Percentiles rank a stretch among this genome's conserved stretches.
Conservation (phyloP, 2,113 vertebrate genomes). For the Trachemys scripta region DNA sequence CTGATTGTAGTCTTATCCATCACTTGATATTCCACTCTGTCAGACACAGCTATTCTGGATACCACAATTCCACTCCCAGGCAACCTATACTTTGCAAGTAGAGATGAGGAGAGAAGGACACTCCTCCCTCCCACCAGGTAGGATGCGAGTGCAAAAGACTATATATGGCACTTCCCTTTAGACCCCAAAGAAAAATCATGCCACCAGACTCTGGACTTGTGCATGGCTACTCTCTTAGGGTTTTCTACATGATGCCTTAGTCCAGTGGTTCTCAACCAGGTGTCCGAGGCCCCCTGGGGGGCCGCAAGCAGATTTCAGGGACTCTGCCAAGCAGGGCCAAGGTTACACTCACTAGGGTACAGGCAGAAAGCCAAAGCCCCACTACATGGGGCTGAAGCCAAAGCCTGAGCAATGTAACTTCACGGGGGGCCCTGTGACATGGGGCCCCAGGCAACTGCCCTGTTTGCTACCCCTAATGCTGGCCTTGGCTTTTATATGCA, state of each 20-base stretch:
- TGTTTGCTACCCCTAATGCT: no score
- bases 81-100: constrained; percentile 21
- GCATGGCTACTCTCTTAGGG: constrained; percentile 38
- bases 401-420: no score
- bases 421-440: no score
- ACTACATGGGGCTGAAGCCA: no score
- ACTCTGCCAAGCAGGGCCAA: no score
- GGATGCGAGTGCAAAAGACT: constrained; percentile 42
- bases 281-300: no score
- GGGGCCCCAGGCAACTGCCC: no score
- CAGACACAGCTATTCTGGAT: constrained; percentile 38
- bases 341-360: no score
- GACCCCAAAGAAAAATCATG: constrained; percentile 50
- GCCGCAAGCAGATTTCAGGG: no score
- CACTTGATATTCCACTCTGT: constrained; percentile 35
- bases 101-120: constrained; percentile 40
- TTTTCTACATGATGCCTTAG: not conserved
- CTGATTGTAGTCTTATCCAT: constrained; percentile 1
- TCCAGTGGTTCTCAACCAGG: no score
- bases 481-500: no score
- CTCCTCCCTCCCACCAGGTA: constrained; percentile 39
- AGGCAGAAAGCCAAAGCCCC: no score
- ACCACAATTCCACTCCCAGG: constrained; percentile 17
- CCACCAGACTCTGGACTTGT: constrained; percentile 65
- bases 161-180: constrained; percentile 37